phyloP scores from a whole-genome alignment of 2,113 vertebrate species.

The Toxostoma redivivum region DNA sequence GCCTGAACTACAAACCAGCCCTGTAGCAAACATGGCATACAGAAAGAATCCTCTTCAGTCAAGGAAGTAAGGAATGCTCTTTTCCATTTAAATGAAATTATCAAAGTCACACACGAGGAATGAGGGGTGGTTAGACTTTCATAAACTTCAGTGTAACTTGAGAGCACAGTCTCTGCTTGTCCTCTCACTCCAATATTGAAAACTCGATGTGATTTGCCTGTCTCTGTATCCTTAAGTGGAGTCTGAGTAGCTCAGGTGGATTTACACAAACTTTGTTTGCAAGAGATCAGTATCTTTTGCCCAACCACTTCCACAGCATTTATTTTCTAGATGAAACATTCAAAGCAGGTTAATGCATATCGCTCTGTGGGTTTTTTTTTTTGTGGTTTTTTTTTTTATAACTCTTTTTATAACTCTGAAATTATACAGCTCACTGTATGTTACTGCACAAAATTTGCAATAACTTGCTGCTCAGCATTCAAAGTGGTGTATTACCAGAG shows the following conservation, averaged over 20 bases:
- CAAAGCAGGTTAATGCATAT: background rate
- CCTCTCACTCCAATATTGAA: slow-evolving; percentile 7
- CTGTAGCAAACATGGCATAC: background rate
- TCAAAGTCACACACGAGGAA: background rate
- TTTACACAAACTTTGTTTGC: slow-evolving; percentile 22
- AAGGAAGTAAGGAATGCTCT: background rate
- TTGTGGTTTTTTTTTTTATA: no score
- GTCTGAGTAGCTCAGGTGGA: slow-evolving; percentile 17
- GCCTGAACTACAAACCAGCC: background rate
- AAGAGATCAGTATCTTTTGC: slow-evolving; percentile 35
- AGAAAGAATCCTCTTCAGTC: background rate
- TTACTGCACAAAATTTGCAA: background rate
- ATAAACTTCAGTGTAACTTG: background rate
- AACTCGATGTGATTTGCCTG: slow-evolving; percentile 8
- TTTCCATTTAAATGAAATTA: slow-evolving; percentile 17
- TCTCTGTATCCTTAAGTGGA: slow-evolving; percentile 2
- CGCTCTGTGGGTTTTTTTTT: background rate
- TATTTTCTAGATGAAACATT: slow-evolving; percentile 3
- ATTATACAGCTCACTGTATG: background rate
- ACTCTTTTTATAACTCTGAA: background rate
- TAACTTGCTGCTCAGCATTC: background rate
- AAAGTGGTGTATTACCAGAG: background rate
- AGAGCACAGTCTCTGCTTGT: slow-evolving; percentile 15
- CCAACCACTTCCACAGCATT: background rate
- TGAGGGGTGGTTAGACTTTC: background rate